Conservation (phyloP, 2,797 vertebrate species). For the Phoxinus dragarum region DNA sequence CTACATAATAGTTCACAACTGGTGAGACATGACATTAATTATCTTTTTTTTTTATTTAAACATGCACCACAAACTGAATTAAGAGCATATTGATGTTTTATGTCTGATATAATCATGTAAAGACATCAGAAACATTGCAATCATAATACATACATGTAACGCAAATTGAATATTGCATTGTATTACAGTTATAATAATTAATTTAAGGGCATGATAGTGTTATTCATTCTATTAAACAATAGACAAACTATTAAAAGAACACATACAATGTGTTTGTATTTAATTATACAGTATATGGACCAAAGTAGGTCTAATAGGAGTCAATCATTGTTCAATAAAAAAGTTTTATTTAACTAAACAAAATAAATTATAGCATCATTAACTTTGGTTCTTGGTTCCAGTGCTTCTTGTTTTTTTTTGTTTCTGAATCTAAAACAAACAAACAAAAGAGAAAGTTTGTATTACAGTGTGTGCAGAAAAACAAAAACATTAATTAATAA, state of each 20-base stretch:
- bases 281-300: neutral
- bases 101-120: conserved; percentile 4
- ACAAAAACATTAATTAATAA: neutral
- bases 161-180: neutral
- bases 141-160: conserved; percentile 21
- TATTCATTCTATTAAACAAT: neutral
- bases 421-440: conserved; percentile 42
- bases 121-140: conserved; percentile 6
- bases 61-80: neutral
- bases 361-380: conserved; percentile 21
- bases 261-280: conserved; percentile 18
- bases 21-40: neutral
- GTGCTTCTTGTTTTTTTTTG: conserved; percentile 37
- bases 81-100: neutral
- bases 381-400: conserved; percentile 31
- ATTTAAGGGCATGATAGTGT: neutral
- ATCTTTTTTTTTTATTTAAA: neutral
- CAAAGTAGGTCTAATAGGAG: neutral
- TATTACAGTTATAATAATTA: conserved; percentile 2
- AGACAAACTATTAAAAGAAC: conserved; percentile 21
- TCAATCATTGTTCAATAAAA: neutral
- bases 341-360: neutral
- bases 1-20: neutral
- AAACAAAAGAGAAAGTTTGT: neutral
- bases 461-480: neutral